Percentiles rank a stretch among this genome's conserved stretches.
Evolutionary conservation across 2,888 invertebrate species (phyloP).

Genomic region (Mythimna albipuncta): DNA sequence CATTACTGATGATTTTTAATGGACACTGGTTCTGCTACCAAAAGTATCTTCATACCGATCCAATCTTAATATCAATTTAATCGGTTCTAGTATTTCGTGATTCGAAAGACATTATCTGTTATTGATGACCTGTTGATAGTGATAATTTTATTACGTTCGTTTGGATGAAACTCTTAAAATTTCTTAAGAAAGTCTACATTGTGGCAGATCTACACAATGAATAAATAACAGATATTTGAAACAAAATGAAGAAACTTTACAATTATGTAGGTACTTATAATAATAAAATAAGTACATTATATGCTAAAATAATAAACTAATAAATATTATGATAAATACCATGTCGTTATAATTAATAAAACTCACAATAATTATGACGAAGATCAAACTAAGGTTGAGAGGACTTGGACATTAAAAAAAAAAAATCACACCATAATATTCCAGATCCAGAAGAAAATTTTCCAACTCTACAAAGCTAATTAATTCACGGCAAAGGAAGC

Average conservation of each 20-base stretch:
- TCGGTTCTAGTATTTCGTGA: conserved; percentile 56
- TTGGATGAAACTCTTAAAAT: conserved; percentile 8
- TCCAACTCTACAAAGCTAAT: conserved; percentile 11
- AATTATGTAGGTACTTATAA: too few species aligned
- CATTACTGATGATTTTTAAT: conserved; percentile 73
- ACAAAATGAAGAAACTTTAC: too few species aligned
- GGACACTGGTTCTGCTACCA: conserved; percentile 71
- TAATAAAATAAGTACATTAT: too few species aligned
- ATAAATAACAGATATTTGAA: too few species aligned
- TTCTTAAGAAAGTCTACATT: too few species aligned
- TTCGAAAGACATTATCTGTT: conserved; percentile 50
- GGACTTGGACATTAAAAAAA: too few species aligned
- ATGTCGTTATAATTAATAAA: too few species aligned
- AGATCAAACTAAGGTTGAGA: too few species aligned
- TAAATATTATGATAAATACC: too few species aligned
- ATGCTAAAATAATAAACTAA: neutral
- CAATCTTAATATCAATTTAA: conserved; percentile 66
- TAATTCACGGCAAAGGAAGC: conserved; percentile 35
- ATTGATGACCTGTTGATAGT: conserved; percentile 47
- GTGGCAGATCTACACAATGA: too few species aligned
- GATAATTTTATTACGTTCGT: conserved; percentile 43
- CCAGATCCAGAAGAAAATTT: conserved; percentile 20
- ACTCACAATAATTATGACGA: too few species aligned
- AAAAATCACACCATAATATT: neutral
- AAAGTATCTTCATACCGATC: conserved; percentile 65